phyloP scores from a whole-genome alignment of 2,888 invertebrate species.

The Erannis defoliaria region DNA sequence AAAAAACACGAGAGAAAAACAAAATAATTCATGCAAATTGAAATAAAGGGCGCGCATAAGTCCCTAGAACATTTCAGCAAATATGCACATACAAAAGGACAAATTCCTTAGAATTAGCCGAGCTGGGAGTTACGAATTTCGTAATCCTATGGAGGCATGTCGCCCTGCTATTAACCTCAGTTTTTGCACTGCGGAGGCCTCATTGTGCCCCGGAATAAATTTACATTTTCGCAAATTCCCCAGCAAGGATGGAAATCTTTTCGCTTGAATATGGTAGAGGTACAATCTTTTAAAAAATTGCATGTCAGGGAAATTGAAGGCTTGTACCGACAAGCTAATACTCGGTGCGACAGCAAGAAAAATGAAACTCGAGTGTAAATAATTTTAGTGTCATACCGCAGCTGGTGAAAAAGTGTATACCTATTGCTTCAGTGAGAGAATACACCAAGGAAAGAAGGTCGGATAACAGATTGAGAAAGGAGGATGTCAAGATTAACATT shows the following conservation, averaged over 20 bases:
- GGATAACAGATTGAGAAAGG: too few species aligned
- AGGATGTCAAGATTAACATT: too few species aligned
- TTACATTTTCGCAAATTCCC: constrained; percentile 78
- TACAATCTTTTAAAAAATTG: constrained; percentile 24
- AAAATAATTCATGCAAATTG: constrained; percentile 36
- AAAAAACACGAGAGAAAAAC: constrained; percentile 27
- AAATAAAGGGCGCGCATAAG: constrained; percentile 37
- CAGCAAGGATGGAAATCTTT: constrained; percentile 67
- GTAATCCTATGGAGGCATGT: constrained; percentile 67
- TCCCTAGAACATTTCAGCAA: constrained; percentile 37
- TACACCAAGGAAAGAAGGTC: too few species aligned
- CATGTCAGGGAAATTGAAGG: constrained; percentile 13
- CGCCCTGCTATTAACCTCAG: constrained; percentile 68
- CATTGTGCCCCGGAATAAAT: constrained; percentile 79
- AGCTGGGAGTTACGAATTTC: constrained; percentile 60
- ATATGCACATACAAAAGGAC: constrained; percentile 61
- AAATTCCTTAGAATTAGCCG: constrained; percentile 63
- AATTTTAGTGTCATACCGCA: too few species aligned
- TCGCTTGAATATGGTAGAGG: constrained; percentile 50
- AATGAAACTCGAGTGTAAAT: background rate
- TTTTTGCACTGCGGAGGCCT: constrained; percentile 70
- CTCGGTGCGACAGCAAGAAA: background rate
- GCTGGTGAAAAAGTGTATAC: too few species aligned
- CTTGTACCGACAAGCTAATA: background rate
- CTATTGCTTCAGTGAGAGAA: too few species aligned